Conservation (phyloP, 1,140 invertebrate species). For the Colletes latitarsis region DNA sequence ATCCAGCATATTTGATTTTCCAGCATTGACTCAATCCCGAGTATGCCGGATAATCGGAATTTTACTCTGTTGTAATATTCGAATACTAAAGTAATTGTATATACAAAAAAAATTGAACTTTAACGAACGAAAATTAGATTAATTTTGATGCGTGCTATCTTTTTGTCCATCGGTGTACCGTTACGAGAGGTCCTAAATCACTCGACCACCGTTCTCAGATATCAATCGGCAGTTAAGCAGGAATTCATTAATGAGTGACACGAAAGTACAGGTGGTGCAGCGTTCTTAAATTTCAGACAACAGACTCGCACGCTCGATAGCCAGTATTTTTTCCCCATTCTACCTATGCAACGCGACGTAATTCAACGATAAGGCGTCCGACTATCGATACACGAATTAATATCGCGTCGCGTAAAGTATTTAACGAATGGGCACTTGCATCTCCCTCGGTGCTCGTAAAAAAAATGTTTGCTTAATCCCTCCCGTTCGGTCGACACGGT, state of each 20-base stretch:
- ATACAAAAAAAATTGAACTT: too few species aligned
- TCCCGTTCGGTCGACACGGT: neutral
- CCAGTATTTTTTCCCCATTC: neutral
- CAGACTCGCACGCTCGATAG: neutral
- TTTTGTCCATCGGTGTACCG: neutral
- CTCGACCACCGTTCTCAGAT: neutral
- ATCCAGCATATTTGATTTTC: too few species aligned
- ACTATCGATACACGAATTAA: constrained; percentile 31
- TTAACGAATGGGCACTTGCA: constrained; percentile 9
- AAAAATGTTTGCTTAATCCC: constrained; percentile 44
- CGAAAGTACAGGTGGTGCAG: neutral
- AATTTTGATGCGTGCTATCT: too few species aligned
- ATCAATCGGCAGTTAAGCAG: neutral
- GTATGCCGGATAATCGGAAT: too few species aligned
- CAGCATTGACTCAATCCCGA: too few species aligned
- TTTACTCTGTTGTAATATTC: too few species aligned
- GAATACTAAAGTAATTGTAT: too few species aligned
- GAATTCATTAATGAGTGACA: neutral
- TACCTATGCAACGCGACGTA: neutral
- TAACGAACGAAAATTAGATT: too few species aligned
- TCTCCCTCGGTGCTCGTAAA: constrained; percentile 46
- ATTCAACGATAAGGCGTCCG: constrained; percentile 11
- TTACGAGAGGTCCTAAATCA: neutral
- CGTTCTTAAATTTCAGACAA: neutral
- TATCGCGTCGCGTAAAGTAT: constrained; percentile 23